Base-by-base conservation (phyloP, 2,888 invertebrate species). In the Torymus texanus region DNA sequence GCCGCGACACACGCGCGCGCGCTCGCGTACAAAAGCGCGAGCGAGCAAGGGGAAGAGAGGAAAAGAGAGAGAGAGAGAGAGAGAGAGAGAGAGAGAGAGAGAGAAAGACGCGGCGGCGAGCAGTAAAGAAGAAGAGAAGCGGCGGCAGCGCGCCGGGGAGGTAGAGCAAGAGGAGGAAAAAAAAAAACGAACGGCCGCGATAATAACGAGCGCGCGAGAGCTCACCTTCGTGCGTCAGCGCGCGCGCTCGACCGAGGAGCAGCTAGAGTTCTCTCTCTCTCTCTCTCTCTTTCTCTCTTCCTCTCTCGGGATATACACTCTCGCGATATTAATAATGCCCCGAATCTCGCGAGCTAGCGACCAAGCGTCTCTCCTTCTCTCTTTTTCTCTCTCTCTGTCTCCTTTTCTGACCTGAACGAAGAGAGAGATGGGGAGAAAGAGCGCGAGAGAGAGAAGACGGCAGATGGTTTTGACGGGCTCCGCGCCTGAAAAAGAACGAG, bases 151-250 rank as follows among this genome's bases (percentile, higher is more conserved):
- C 67, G 59, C 29, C 67, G 67, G 50, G 65, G 65, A 70, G 14
- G 41, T 41, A 41, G 41, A 14, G 16, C 18, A 21, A 18, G 41
- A 21, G 53, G 21, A 29, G 29, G 41, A 72, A 56, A 50, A 56
- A 56, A 50, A 56, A 63, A 59, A 76, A 76, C 51, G 79, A 79
- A 74, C 62, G 62, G 50, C 62, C 53, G 80, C 72, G 76, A 76
- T 78, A 78, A 78, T 80, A 80, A 80, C 80, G 77, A 77, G 68
- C 65, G 75, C 75, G 78, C 77, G 77, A 77, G 68, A 59, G 75
- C 75, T 79, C 71, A 79, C 79, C 75, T 79, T 75, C 75, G 75
- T 72, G 75, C 79, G 79, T 79, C 79, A 72, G 71, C 59, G 59
- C 50, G 53, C 29, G 55, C 55, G 14, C 16, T 18, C 11, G 13